Base-by-base conservation (phyloP, 1,140 invertebrate species). In the Drosophila albomicans region DNA sequence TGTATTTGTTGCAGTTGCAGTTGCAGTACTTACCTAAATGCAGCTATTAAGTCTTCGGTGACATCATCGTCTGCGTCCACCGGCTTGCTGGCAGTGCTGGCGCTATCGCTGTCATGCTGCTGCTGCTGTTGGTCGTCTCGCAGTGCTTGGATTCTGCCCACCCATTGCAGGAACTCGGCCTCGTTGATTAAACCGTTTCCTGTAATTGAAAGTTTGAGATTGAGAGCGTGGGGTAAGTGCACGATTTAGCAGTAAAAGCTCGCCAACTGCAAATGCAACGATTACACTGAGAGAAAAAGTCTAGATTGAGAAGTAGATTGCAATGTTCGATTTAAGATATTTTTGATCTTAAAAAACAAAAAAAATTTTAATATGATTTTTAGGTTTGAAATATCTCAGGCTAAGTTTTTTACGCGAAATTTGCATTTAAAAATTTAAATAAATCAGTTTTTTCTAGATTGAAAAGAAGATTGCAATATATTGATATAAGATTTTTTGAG, bases 121-220 rank as follows among this genome's bases (percentile, higher is more conserved):
- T 25, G 32, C 32, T 38, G 35, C 35, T 90, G 86, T 91, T 86
- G 93, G 84, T 92, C 91, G 4, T 95, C 94, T 78, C 94, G 93
- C 75, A 95, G 76, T 15, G 95, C 94, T 88, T 96, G 95, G 81
- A 96, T 96, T 84, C 95, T 94, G 76, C 94, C 94, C 56, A 96
- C 94, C 95, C 95, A 96, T 77, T 95, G 95, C 88, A 95, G 93
- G 92, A 96, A 96, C 90, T 96, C 95, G 67, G 95, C 94, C 92
- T 96, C 95, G 78, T 95, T 95, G 92, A 96, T 95, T 88, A 95
- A 92, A 75, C 94, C 94, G 82, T 94, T 95, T 56, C 95, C 95
- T 95, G 92, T 54, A 93, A 93, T 59, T 54, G 41, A 54, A 64
- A 51, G 32, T 35, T 25, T 28, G 13, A 69, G 56, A 56, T 67